Conservation (phyloP, 1,140 invertebrate species). For the Heliconius melpomene region DNA sequence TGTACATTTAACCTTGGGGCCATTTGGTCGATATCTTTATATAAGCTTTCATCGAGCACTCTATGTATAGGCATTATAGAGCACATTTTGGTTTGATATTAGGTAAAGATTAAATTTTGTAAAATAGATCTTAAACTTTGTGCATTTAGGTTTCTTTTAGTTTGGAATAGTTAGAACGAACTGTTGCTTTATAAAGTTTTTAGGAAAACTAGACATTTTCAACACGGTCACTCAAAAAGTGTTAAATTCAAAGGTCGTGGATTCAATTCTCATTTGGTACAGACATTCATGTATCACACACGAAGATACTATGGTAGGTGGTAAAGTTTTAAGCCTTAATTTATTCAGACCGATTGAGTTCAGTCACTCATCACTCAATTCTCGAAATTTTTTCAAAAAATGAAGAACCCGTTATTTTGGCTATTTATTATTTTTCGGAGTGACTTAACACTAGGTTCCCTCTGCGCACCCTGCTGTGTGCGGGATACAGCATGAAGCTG, state of each 20-base stretch:
- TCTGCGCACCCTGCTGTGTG: too few relatives aligned
- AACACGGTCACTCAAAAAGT: background rate
- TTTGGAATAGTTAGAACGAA: background rate
- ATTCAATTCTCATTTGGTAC: background rate
- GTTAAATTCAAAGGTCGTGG: background rate
- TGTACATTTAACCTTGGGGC: conserved; percentile 10
- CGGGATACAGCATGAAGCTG: too few relatives aligned
- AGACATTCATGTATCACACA: background rate
- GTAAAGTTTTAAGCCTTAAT: too few relatives aligned
- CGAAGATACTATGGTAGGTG: too few relatives aligned
- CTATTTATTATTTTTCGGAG: too few relatives aligned
- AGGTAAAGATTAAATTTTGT: background rate
- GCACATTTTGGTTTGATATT: conserved; percentile 5
- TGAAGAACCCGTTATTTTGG: too few relatives aligned
- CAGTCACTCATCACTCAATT: too few relatives aligned
- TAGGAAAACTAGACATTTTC: background rate
- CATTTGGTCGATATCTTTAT: conserved; percentile 10
- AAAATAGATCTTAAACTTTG: background rate
- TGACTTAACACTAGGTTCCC: too few relatives aligned
- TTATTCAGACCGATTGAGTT: too few relatives aligned
- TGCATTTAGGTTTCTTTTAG: background rate
- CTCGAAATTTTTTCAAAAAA: too few relatives aligned
- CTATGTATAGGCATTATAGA: conserved; percentile 5
- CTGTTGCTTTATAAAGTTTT: background rate
- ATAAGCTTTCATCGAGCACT: background rate